Evolutionary conservation across 2,113 vertebrate species (phyloP).

Genomic region (Halcyon malimbica): DNA sequence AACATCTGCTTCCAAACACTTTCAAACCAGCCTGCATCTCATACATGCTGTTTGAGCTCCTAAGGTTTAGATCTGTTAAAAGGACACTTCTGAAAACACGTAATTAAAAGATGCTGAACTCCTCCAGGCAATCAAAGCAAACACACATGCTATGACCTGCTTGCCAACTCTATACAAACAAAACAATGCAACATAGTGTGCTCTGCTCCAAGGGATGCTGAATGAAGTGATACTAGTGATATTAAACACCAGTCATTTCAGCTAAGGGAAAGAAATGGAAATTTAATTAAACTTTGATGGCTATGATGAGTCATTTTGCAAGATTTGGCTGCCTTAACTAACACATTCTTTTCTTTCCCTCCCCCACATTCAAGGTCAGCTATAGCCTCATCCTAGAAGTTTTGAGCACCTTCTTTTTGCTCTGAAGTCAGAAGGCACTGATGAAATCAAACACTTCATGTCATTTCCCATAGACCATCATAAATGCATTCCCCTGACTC

Average conservation of each 20-base stretch:
- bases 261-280: background rate
- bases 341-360: background rate
- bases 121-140: slow-evolving; percentile 11
- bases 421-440: background rate
- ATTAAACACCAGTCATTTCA: background rate
- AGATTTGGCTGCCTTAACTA: background rate
- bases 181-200: background rate
- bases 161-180: background rate
- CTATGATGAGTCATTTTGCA: background rate
- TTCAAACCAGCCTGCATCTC: background rate
- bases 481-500: background rate
- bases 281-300: background rate
- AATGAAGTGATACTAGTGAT: background rate
- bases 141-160: background rate
- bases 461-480: background rate
- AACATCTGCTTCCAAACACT: background rate
- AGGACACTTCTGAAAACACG: background rate
- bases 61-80: background rate
- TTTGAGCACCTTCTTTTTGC: background rate
- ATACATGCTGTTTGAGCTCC: background rate
- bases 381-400: background rate
- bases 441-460: rapidly evolving
- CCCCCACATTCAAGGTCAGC: background rate
- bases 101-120: slow-evolving; percentile 12
- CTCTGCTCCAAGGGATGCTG: background rate